These are phyloP conservation scores for Sinocyclocheilus maitianheensis DNA, from an alignment of 2,113 vertebrate genomes.

Conservation along the genomic window DNA sequence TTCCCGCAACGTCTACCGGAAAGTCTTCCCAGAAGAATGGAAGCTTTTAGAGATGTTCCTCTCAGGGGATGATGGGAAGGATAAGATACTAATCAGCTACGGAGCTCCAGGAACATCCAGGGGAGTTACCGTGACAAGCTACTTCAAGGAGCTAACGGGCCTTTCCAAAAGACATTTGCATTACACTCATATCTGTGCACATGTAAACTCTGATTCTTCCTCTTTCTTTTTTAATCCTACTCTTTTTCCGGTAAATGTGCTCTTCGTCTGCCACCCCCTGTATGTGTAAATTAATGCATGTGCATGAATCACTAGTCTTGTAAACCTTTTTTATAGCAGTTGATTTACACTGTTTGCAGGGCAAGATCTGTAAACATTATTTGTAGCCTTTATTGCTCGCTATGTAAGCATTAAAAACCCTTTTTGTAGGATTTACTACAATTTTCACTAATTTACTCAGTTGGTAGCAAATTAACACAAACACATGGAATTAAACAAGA, in stretches of 20 bases:
- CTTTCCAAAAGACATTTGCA: not conserved
- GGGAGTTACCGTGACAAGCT: not conserved
- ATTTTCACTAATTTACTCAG: not conserved
- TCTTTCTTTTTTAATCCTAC: not conserved
- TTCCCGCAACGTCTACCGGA: not conserved
- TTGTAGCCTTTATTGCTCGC: not conserved
- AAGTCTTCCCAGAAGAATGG: slow-evolving; percentile 15
- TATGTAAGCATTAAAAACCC: not conserved
- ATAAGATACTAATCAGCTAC: slow-evolving; percentile 27
- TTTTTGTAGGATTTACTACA: not conserved
- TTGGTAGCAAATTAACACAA: not conserved
- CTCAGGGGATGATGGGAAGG: slow-evolving; percentile 14
- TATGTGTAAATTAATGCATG: not conserved
- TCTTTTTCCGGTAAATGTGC: not conserved
- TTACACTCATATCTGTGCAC: slow-evolving; percentile 17
- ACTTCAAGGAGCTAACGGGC: not conserved
- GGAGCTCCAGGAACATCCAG: slow-evolving; percentile 19
- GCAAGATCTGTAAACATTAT: not conserved
- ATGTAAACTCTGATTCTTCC: not conserved
- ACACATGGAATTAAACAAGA: not conserved
- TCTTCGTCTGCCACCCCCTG: not conserved
- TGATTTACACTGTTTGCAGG: not conserved
- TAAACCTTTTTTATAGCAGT: not conserved
- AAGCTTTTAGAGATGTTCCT: slow-evolving; percentile 16
- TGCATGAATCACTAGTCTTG: not conserved